Conservation (phyloP, 2,888 invertebrate genomes). For the Nudaria mundana region DNA sequence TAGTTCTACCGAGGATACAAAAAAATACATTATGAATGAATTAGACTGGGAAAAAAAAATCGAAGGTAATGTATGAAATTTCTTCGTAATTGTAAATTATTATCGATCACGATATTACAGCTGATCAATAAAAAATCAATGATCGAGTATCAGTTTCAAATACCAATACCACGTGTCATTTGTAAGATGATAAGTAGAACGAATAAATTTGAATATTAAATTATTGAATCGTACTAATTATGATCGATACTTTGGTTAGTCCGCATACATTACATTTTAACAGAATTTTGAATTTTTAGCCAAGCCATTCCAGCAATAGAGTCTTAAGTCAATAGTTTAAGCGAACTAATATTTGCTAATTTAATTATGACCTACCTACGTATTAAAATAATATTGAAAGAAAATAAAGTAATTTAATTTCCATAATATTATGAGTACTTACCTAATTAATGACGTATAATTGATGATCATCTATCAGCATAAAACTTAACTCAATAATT, state of each 20-base stretch:
- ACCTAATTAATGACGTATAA: too few relatives aligned
- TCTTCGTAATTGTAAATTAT: slow-evolving; percentile 30
- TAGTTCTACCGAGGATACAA: slow-evolving; percentile 23
- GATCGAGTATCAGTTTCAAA: slow-evolving; percentile 38
- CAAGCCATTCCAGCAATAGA: too few relatives aligned
- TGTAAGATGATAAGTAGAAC: slow-evolving; percentile 46
- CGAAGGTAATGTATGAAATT: not conserved
- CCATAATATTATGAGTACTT: too few relatives aligned
- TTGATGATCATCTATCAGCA: too few relatives aligned
- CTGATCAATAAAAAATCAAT: slow-evolving; percentile 36
- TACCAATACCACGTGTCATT: slow-evolving; percentile 45
- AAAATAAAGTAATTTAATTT: too few relatives aligned
- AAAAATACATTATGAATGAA: slow-evolving; percentile 25
- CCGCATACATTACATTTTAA: slow-evolving; percentile 9
- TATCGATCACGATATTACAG: slow-evolving; percentile 43
- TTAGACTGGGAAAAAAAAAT: slow-evolving; percentile 17
- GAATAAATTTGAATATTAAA: slow-evolving; percentile 55
- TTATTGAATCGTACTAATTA: slow-evolving; percentile 40
- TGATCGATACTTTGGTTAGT: slow-evolving; percentile 23
- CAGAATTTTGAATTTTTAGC: too few relatives aligned
- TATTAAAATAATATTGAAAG: too few relatives aligned
- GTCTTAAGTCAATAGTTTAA: too few relatives aligned
- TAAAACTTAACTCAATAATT: too few relatives aligned
- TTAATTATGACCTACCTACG: too few relatives aligned
- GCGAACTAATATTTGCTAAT: too few relatives aligned